Base-by-base conservation (phyloP, 2,888 invertebrate genomes). In the Melinaea marsaeus region DNA sequence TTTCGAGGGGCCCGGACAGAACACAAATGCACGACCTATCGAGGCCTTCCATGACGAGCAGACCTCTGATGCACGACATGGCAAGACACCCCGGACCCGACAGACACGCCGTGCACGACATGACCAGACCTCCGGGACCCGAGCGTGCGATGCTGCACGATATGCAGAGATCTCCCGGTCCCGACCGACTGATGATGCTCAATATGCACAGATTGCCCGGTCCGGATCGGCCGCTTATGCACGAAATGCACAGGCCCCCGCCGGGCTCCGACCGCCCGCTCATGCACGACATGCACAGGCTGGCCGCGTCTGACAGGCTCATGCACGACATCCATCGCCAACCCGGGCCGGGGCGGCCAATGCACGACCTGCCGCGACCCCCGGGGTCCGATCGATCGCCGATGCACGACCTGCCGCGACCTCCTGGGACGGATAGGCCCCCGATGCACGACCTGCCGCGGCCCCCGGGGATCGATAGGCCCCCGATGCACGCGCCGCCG, bases 401-500 rank as follows among this genome's bases (percentile, higher is more conserved):
- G 3, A 33, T 60, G 48, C 66, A 62, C 51, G 66, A 64, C 4
- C 45, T 58, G 51, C 60, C 67, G 55, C 55, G 64, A 22, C 63
- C 55, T 5, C 58, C 58, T 7, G 62, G 45, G 34, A 62, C 65
- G 35, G 69, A 60, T 9, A 58, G 60, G 13, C 61, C 57, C 6
- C 32, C 75, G 45, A 51, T 76, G 62, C 71, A 64, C 42, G 69
- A 68, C 4, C 60, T 69, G 61, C 48, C 63, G 45, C 62, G 64
- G 13, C 62, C 62, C n/a, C 63, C 69, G 9, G 55, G 56, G 2
- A 9, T 56, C 6, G 69, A 66, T 6, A 63, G 68, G 2, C 61
- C 64, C 2, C 54, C 59, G 54, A 46, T 75, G 59, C 68, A 62
- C 6, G 58, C 63, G 13, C 58, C 65, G 3, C 63, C 67, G n/a